Evolutionary conservation across 2,888 invertebrate genomes (phyloP), one percentile per base, ranked within the genome.

Genomic region (Heliconius hortense): DNA sequence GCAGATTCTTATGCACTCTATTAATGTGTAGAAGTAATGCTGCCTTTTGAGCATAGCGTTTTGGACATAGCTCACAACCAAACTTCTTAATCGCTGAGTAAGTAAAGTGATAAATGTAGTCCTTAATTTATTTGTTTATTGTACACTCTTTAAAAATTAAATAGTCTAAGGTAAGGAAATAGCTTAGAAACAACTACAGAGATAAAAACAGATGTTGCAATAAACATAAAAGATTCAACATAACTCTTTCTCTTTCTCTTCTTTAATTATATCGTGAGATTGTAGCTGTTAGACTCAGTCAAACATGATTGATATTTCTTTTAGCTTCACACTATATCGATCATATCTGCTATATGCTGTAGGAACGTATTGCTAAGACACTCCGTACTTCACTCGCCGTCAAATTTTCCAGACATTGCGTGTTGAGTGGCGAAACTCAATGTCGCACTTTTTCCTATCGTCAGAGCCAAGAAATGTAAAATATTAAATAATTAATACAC

Each of bases 31-130:
- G 80, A 70, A 77, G 26, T 31, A 92, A 80, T 13, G 90, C 89
- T 0, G 81, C 79, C 80, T 87, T 88, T 82, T 89, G 88, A 2
- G 90, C 85, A 82, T 85, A 93, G 0, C 91, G 89, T 11, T 86
- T 86, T 4, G 71, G 80, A 81, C 93, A 93, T 69, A 83, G 80
- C 0, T 63, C 72, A 75, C 93, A 93, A 0, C 79, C 83, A 80
- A 82, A 85, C 78, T 86, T 87, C 64, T 84, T 88, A 2, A 82
- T 60, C 3, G 88, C 92, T 92, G 73, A 15, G 13, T 1, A n/a
- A 15, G 2, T 13, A 3, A 39, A 66, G 15, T 21, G 5, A 39
- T 66, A 39, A 31, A 35, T 11, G 3, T 26, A 28, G 15, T 15
- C 28, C 26, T 13, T 28, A 31, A 28, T 48, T 48, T 1, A 18